These are phyloP conservation scores for Pherbina coryleti DNA, from an alignment of 2,888 invertebrate genomes.

Conservation along the genomic window DNA sequence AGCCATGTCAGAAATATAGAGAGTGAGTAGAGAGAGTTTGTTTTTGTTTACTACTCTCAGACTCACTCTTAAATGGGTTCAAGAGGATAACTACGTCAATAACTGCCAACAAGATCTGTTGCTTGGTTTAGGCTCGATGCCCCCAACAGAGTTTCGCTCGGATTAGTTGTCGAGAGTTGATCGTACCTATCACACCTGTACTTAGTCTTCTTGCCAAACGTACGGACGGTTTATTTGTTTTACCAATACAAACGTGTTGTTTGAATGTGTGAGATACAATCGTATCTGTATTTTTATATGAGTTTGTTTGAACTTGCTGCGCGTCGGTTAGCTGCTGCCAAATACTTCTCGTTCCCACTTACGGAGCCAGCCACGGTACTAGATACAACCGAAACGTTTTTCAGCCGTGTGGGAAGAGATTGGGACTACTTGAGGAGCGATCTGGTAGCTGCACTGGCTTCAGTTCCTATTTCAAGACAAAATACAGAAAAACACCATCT, in stretches of 20 bases:
- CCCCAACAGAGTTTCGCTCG: slow-evolving; percentile 60
- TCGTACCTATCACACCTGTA: slow-evolving; percentile 68
- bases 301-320: slow-evolving; percentile 41
- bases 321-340: slow-evolving; percentile 45
- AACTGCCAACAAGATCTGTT: slow-evolving; percentile 14
- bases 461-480: slow-evolving; percentile 70
- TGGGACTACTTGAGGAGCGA: slow-evolving; percentile 70
- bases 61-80: too few relatives aligned
- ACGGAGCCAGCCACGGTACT: slow-evolving; percentile 29
- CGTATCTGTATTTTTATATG: slow-evolving; percentile 34
- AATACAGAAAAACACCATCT: slow-evolving; percentile 66
- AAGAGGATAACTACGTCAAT: background rate
- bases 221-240: slow-evolving; percentile 31
- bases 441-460: slow-evolving; percentile 70
- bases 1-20: background rate
- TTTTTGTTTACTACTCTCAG: too few relatives aligned
- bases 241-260: slow-evolving; percentile 24
- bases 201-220: slow-evolving; percentile 47
- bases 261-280: slow-evolving; percentile 8
- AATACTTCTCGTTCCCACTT: slow-evolving; percentile 50
- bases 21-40: background rate
- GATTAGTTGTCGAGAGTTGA: slow-evolving; percentile 69
- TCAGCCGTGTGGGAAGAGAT: slow-evolving; percentile 68
- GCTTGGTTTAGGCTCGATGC: slow-evolving; percentile 51
- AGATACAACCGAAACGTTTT: slow-evolving; percentile 46